These are phyloP conservation scores for Euclidia mi DNA, from an alignment of 2,888 invertebrate genomes.

Conservation along the genomic window DNA sequence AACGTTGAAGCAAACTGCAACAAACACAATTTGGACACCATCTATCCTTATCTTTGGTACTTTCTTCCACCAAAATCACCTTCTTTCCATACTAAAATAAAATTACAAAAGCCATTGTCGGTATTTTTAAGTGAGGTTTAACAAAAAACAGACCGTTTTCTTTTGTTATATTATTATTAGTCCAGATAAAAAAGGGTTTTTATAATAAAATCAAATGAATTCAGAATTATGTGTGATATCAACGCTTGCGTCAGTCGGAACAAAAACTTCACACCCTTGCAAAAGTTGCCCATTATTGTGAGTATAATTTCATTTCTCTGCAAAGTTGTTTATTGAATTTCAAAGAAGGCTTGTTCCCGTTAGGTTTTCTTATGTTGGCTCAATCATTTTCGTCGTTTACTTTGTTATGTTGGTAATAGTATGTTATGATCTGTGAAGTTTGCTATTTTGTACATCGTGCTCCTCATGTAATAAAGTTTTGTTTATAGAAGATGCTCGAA, in stretches of 20 bases:
- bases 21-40: too few species aligned
- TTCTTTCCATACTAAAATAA: too few species aligned
- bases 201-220: constrained; percentile 20
- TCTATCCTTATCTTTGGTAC: too few species aligned
- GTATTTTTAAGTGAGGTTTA: too few species aligned
- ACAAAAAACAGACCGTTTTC: too few species aligned
- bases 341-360: constrained; percentile 53
- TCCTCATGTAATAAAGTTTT: constrained; percentile 19
- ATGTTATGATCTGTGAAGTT: constrained; percentile 54
- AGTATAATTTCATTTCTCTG: constrained; percentile 67
- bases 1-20: too few species aligned
- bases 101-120: too few species aligned
- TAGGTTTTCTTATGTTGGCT: constrained; percentile 54
- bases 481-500: constrained; percentile 26
- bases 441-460: constrained; percentile 22
- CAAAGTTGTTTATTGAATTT: constrained; percentile 70
- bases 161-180: too few species aligned
- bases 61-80: too few species aligned
- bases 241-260: constrained; percentile 31
- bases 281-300: constrained; percentile 61
- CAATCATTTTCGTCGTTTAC: constrained; percentile 57
- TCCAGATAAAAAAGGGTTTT: too few species aligned
- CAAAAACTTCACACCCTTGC: constrained; percentile 40
- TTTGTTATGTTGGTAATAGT: constrained; percentile 54
- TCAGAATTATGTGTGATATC: constrained; percentile 39